phyloP scores from a whole-genome alignment of 2,797 vertebrate species.

The Lepilemur ruficaudatus region DNA sequence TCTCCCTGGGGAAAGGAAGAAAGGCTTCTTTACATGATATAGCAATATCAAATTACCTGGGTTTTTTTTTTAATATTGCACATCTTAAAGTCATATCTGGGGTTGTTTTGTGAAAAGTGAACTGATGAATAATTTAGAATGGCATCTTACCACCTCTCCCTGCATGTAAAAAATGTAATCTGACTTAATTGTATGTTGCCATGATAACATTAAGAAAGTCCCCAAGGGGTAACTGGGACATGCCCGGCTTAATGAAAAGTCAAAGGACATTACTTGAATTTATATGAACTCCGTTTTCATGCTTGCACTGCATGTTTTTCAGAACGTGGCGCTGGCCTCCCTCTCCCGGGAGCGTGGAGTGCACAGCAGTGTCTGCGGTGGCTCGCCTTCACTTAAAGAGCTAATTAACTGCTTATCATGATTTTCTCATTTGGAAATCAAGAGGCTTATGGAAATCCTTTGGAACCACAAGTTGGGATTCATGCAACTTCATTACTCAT shows the following conservation, averaged over 20 bases:
- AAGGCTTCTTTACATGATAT: slow-evolving; percentile 81
- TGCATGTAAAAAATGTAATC: slow-evolving; percentile 81
- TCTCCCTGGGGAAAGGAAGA: slow-evolving; percentile 76
- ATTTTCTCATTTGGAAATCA: slow-evolving; percentile 70
- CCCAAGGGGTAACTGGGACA: slow-evolving; percentile 68
- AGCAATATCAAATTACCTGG: slow-evolving; percentile 80
- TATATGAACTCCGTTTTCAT: slow-evolving; percentile 59
- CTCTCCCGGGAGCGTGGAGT: slow-evolving; percentile 9
- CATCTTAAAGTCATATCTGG: slow-evolving; percentile 79
- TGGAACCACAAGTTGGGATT: slow-evolving; percentile 62
- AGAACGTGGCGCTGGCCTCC: slow-evolving; percentile 46
- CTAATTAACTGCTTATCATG: slow-evolving; percentile 72
- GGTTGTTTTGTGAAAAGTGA: slow-evolving; percentile 73
- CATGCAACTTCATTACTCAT: slow-evolving; percentile 73
- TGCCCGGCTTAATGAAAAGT: slow-evolving; percentile 80
- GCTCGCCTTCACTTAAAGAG: slow-evolving; percentile 51
- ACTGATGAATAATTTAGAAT: slow-evolving; percentile 85
- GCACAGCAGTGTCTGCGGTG: neutral
- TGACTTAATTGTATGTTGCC: slow-evolving; percentile 85
- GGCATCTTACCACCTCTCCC: slow-evolving; percentile 76
- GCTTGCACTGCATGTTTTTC: slow-evolving; percentile 59
- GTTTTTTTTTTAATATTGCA: slow-evolving; percentile 58
- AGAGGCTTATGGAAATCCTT: slow-evolving; percentile 75
- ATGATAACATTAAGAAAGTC: slow-evolving; percentile 81
- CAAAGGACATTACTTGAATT: slow-evolving; percentile 79